A percentile compares a stretch with the other conserved stretches of the same genome.
These are phyloP conservation scores for Crepidodera aurea DNA, from an alignment of 2,888 invertebrate species.

Conservation along the genomic window DNA sequence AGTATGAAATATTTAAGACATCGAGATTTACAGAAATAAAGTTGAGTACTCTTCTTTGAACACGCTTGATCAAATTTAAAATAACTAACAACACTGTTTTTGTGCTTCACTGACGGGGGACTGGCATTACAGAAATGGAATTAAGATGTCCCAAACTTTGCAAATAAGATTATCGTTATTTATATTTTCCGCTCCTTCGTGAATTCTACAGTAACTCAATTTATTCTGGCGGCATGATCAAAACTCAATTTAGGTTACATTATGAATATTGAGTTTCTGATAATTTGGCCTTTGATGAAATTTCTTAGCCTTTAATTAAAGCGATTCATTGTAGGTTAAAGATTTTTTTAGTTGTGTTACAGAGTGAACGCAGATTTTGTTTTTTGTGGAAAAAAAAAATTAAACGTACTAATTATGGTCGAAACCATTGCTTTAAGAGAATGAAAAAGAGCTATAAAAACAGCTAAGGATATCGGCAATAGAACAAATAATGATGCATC, in stretches of 20 bases:
- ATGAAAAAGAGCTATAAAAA: no score
- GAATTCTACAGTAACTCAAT: constrained; percentile 29
- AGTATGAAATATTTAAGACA: no score
- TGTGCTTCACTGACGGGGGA: constrained; percentile 14
- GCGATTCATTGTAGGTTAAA: constrained; percentile 5
- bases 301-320: constrained; percentile 18
- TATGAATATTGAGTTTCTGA: constrained; percentile 32
- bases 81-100: constrained; percentile 31
- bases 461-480: no score
- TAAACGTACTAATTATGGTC: no score
- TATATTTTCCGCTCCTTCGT: constrained; percentile 34
- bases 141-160: constrained; percentile 32
- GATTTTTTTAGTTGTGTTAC: no score
- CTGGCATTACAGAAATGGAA: constrained; percentile 19
- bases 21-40: no score
- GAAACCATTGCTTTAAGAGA: no score
- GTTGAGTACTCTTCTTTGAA: no score
- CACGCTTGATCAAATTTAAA: constrained; percentile 14
- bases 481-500: no score
- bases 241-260: constrained; percentile 35
- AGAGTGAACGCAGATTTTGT: no score
- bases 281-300: constrained; percentile 26
- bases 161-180: constrained; percentile 33
- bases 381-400: no score
- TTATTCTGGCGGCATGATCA: constrained; percentile 33